Evolutionary conservation across 1,140 invertebrate species (phyloP).

Genomic region (Drosophila persimilis): DNA sequence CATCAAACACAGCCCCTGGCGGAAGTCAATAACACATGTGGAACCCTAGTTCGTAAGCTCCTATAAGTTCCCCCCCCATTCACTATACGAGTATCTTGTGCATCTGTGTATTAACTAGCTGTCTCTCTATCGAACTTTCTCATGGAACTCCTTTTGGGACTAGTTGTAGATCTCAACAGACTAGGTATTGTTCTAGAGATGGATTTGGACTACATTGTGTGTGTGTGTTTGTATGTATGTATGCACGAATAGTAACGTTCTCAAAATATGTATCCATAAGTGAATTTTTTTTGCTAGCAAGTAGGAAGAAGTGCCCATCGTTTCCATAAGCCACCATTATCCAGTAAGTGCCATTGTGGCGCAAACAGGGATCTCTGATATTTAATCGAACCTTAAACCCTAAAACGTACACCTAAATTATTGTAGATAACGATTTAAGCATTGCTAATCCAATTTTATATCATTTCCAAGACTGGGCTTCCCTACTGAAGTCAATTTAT

Average conservation of each 20-base stretch:
- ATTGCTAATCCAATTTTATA: conserved; percentile 42
- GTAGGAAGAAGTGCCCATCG: conserved; percentile 47
- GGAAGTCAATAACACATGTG: conserved; percentile 52
- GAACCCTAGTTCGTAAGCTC: not conserved
- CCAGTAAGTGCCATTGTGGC: conserved; percentile 65
- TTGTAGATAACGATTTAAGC: conserved; percentile 23
- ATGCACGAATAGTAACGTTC: conserved; percentile 29
- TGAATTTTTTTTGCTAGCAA: conserved; percentile 10
- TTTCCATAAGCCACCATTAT: conserved; percentile 56
- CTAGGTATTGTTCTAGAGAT: conserved; percentile 60
- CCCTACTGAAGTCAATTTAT: conserved; percentile 38
- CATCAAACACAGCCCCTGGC: conserved; percentile 56
- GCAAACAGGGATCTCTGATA: conserved; percentile 64
- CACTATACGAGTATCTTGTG: not conserved
- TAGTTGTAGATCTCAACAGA: conserved; percentile 80
- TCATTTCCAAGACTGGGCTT: conserved; percentile 68
- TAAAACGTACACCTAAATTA: conserved; percentile 20
- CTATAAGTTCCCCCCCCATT: no score
- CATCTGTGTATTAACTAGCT: conserved; percentile 51
- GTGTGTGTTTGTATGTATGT: not conserved
- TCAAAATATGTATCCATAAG: conserved; percentile 46
- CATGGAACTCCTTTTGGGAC: conserved; percentile 17
- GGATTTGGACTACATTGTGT: not conserved
- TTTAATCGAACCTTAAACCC: conserved; percentile 52
- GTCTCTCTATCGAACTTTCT: conserved; percentile 45